phyloP scores from a whole-genome alignment of 2,113 vertebrate species.

The Boulengeromyrus knoepffleri region DNA sequence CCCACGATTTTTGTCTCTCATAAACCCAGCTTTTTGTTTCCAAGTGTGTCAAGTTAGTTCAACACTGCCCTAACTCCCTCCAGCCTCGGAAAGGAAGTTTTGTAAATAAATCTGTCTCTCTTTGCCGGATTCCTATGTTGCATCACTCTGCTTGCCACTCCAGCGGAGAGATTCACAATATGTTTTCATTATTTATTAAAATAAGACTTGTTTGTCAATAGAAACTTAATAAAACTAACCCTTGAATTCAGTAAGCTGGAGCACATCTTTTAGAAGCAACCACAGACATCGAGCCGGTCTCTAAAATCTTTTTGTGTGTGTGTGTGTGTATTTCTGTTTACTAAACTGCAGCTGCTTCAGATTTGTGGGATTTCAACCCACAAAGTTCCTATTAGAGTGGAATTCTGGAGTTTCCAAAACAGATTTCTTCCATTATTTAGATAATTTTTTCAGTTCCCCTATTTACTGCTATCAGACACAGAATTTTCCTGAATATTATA shows the following conservation, averaged over 20 bases:
- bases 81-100: background rate
- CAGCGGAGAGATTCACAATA: background rate
- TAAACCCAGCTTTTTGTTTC: background rate
- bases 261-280: background rate
- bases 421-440: background rate
- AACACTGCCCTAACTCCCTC: background rate
- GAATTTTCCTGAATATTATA: background rate
- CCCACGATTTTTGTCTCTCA: background rate
- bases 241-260: background rate
- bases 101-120: slow-evolving; percentile 4
- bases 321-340: background rate
- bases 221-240: background rate
- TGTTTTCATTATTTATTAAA: background rate
- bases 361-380: background rate
- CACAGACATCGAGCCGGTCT: background rate
- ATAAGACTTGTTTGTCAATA: background rate
- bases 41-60: background rate
- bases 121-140: background rate
- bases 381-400: background rate
- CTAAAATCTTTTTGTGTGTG: background rate
- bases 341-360: background rate
- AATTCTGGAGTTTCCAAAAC: background rate
- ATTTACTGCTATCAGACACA: background rate
- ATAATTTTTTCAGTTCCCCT: background rate
- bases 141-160: background rate